These are phyloP conservation scores for Cryptophagus acutangulus DNA, from an alignment of 2,888 invertebrate species.

Conservation along the genomic window DNA sequence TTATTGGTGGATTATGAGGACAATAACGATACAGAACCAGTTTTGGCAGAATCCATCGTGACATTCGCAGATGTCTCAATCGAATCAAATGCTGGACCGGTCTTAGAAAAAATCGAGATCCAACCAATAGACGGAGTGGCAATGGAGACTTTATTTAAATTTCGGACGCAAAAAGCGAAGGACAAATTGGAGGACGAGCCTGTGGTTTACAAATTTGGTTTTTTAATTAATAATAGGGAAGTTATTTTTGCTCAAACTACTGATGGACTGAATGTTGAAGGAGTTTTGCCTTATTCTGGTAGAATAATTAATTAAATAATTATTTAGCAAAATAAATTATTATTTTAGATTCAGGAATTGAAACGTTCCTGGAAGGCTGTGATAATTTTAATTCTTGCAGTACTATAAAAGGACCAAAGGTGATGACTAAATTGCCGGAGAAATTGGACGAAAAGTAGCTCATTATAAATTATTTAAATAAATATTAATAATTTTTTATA, in stretches of 20 bases:
- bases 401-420: constrained; percentile 9
- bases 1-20: constrained; percentile 9
- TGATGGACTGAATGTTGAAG: constrained; percentile 10
- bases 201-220: constrained; percentile 20
- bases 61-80: constrained; percentile 7
- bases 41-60: background rate
- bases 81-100: constrained; percentile 14
- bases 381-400: constrained; percentile 14
- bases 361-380: constrained; percentile 17
- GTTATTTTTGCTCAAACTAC: constrained; percentile 11
- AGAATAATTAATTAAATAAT: background rate
- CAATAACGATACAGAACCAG: constrained; percentile 9
- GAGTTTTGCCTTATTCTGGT: constrained; percentile 17
- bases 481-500: constrained; percentile 9
- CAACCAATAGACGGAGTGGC: constrained; percentile 15
- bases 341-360: constrained; percentile 11
- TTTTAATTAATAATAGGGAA: constrained; percentile 4
- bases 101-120: constrained; percentile 9
- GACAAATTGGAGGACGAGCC: constrained; percentile 14
- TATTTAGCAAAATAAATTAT: constrained; percentile 2
- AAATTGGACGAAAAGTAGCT: constrained; percentile 2
- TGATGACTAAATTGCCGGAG: constrained; percentile 7
- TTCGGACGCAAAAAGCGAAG: constrained; percentile 10
- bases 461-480: constrained; percentile 2
- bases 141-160: constrained; percentile 13